phyloP scores from a whole-genome alignment of 2,113 vertebrate genomes.

The Bubo bubo region DNA sequence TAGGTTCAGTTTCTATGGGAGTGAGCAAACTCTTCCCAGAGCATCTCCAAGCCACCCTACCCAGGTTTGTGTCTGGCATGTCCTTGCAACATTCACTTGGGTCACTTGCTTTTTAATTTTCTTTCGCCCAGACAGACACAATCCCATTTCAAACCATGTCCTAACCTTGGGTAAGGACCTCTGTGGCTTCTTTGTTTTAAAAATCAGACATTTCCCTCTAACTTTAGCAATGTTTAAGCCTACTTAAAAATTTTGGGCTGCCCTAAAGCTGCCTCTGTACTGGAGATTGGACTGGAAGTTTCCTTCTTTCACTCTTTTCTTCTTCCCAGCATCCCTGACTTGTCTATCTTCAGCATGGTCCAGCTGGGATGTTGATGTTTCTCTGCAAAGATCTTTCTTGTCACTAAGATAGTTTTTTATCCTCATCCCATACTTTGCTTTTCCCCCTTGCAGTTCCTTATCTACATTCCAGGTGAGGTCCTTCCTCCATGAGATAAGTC shows the following conservation, averaged over 20 bases:
- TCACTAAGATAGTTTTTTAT: background rate
- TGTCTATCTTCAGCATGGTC: background rate
- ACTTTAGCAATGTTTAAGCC: background rate
- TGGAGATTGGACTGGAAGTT: background rate
- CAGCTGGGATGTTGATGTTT: background rate
- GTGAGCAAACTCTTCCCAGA: background rate
- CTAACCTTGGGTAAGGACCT: background rate
- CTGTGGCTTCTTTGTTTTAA: background rate
- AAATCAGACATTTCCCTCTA: background rate
- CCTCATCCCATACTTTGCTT: background rate
- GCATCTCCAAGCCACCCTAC: fast-evolving
- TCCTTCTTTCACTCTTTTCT: background rate
- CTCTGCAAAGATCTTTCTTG: background rate
- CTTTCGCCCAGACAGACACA: background rate
- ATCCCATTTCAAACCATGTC: background rate
- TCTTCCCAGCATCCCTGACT: background rate
- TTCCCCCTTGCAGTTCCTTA: background rate
- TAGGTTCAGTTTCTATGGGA: background rate
- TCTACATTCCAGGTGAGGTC: background rate
- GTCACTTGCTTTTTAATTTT: background rate
- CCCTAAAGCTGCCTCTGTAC: background rate
- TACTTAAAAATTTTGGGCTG: background rate
- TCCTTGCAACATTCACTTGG: background rate
- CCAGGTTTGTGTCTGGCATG: background rate
- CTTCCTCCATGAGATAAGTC: fast-evolving